Conservation (phyloP, 2,797 vertebrate genomes). For the Gymnoscopelus braueri region DNA sequence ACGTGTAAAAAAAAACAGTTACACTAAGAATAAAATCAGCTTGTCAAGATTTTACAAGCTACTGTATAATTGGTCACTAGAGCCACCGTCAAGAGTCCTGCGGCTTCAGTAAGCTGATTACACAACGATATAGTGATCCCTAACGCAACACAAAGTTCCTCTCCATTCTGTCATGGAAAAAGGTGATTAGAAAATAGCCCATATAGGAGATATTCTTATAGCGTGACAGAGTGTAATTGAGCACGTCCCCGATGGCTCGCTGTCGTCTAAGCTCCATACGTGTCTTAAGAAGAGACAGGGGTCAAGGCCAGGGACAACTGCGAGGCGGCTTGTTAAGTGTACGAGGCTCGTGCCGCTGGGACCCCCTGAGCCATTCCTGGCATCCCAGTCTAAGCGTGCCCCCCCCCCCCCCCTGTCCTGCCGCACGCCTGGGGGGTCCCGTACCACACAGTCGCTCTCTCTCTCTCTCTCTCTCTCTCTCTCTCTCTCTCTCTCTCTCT, state of each 20-base stretch:
- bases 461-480: constrained; percentile 16
- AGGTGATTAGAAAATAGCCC: constrained; percentile 33
- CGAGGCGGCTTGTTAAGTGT: constrained; percentile 82
- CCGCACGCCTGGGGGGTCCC: constrained; percentile 69
- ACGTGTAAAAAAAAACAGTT: background rate
- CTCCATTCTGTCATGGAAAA: constrained; percentile 57
- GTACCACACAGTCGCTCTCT: constrained; percentile 38
- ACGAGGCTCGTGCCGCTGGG: constrained; percentile 79
- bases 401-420: constrained; percentile 41
- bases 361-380: constrained; percentile 74
- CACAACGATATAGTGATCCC: too few relatives aligned
- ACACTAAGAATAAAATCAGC: background rate
- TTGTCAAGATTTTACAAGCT: background rate
- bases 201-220: constrained; percentile 55
- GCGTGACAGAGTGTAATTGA: constrained; percentile 68
- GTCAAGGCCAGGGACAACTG: constrained; percentile 80
- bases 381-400: constrained; percentile 67
- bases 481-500: constrained; percentile 44
- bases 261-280: constrained; percentile 58
- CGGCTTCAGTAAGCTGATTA: too few relatives aligned
- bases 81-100: too few relatives aligned
- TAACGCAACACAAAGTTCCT: background rate
- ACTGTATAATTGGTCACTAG: background rate
- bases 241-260: constrained; percentile 60
- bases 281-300: constrained; percentile 72